Evolutionary conservation across 2,113 vertebrate genomes (phyloP).

Genomic region (Gallinago media): DNA sequence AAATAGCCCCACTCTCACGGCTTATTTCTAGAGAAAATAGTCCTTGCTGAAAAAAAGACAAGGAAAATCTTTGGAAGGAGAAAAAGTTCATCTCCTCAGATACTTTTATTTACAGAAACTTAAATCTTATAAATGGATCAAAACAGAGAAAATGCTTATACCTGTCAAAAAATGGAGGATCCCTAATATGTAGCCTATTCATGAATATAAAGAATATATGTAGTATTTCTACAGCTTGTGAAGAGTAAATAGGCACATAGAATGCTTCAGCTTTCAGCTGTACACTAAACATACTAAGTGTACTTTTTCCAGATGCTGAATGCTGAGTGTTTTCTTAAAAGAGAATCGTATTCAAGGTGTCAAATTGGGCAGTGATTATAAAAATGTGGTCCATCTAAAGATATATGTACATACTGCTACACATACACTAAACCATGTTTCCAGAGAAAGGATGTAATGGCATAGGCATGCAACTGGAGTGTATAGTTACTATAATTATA

Average conservation of each 20-base stretch:
- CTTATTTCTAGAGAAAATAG: not conserved
- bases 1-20: not conserved
- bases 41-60: not conserved
- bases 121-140: not conserved
- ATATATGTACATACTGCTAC: not conserved
- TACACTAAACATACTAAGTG: not conserved
- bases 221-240: not conserved
- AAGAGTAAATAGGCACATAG: not conserved
- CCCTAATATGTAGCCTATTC: not conserved
- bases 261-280: not conserved
- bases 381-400: not conserved
- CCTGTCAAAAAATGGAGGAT: not conserved
- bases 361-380: not conserved
- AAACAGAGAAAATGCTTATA: not conserved
- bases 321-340: not conserved
- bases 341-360: not conserved
- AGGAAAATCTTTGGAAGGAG: not conserved
- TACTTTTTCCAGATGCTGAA: not conserved
- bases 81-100: not conserved
- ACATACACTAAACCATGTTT: not conserved
- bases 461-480: fast-evolving
- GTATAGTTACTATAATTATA: not conserved
- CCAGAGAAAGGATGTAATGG: not conserved
- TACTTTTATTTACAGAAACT: not conserved
- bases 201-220: not conserved